Evolutionary conservation across 2,113 vertebrate genomes (phyloP).

Genomic region (Oophaga pumilio): DNA sequence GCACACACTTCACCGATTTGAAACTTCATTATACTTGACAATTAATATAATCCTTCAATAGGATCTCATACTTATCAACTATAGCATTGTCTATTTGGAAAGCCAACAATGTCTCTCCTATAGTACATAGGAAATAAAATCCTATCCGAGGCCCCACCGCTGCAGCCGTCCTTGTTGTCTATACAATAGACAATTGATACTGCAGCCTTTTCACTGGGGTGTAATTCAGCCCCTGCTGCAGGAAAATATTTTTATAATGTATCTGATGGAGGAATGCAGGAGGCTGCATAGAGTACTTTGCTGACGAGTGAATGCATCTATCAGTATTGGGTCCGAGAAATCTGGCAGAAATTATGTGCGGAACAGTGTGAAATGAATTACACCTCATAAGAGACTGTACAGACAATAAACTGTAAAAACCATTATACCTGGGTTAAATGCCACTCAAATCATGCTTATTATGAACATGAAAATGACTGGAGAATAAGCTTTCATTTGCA

Average conservation of each 20-base stretch:
- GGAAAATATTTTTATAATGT: constrained; percentile 43
- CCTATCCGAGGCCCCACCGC: neutral
- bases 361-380: constrained; percentile 43
- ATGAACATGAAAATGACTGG: constrained; percentile 67
- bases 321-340: constrained; percentile 48
- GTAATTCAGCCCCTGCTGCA: constrained; percentile 32
- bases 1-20: neutral
- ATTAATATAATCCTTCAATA: neutral
- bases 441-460: constrained; percentile 75
- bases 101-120: neutral
- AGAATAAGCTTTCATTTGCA: constrained; percentile 69
- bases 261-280: constrained; percentile 23
- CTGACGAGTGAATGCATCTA: constrained; percentile 63
- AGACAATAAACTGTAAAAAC: constrained; percentile 58
- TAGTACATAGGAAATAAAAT: neutral
- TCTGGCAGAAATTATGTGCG: constrained; percentile 27
- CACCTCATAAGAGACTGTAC: constrained; percentile 45
- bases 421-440: constrained; percentile 76
- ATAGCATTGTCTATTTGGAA: neutral
- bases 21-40: neutral
- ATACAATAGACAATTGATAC: constrained; percentile 23
- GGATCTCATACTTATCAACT: neutral
- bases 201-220: constrained; percentile 23
- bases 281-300: neutral
- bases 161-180: constrained; percentile 24